Conservation (phyloP, 2,797 vertebrate species). For the Luscinia megarhynchos region DNA sequence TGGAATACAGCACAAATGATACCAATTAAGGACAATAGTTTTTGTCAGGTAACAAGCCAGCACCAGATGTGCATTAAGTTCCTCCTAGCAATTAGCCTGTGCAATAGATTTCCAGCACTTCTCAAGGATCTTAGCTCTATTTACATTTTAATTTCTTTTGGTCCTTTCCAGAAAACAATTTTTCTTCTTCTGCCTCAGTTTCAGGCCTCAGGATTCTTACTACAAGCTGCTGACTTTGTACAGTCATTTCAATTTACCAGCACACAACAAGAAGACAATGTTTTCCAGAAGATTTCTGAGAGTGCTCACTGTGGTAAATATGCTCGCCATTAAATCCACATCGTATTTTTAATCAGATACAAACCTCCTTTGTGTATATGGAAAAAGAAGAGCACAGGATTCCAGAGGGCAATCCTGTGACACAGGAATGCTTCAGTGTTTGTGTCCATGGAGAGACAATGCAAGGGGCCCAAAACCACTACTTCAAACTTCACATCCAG, state of each 20-base stretch:
- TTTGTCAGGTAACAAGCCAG: background rate
- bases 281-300: slow-evolving; percentile 10
- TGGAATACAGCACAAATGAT: background rate
- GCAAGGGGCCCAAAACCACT: background rate
- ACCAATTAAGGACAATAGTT: background rate
- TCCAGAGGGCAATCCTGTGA: background rate
- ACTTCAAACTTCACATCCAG: background rate
- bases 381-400: background rate
- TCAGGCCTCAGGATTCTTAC: background rate
- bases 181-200: background rate
- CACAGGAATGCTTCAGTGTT: background rate
- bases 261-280: background rate
- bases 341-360: background rate
- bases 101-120: background rate
- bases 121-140: background rate
- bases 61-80: background rate
- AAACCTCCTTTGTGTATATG: background rate
- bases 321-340: background rate
- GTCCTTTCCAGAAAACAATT: background rate
- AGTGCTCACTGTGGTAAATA: background rate
- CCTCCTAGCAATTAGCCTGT: background rate
- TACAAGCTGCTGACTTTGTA: background rate
- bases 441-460: background rate
- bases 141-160: background rate
- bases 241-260: background rate